These are phyloP conservation scores for Acromyrmex echinatior DNA, from an alignment of 1,140 invertebrate genomes.

Conservation along the genomic window DNA sequence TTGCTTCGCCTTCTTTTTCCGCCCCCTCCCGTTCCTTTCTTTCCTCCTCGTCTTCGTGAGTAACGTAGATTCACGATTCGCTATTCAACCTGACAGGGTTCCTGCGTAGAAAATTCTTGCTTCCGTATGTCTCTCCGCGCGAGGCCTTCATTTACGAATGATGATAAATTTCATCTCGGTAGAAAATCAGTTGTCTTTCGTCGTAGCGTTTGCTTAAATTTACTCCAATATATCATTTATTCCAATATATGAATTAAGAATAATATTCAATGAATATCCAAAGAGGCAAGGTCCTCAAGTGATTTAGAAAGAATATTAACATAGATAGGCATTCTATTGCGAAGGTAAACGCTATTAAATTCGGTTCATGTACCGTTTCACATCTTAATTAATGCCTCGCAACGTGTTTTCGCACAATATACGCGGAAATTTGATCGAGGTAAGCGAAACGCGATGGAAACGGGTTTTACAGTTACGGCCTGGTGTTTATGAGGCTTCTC, in stretches of 20 bases:
- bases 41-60: slow-evolving; percentile 32
- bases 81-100: slow-evolving; percentile 39
- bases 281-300: neutral
- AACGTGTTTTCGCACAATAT: slow-evolving; percentile 30
- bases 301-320: neutral
- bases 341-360: slow-evolving; percentile 25
- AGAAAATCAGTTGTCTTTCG: slow-evolving; percentile 13
- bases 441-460: slow-evolving; percentile 71
- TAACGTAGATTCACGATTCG: slow-evolving; percentile 58
- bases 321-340: neutral
- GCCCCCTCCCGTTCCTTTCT: slow-evolving; percentile 35
- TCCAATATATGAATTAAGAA: neutral
- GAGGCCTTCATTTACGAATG: slow-evolving; percentile 38
- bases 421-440: slow-evolving; percentile 44
- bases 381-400: slow-evolving; percentile 49
- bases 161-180: slow-evolving; percentile 37
- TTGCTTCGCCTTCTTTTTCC: slow-evolving; percentile 70
- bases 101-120: slow-evolving; percentile 43
- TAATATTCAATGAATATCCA: neutral
- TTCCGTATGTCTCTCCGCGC: slow-evolving; percentile 31
- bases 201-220: neutral
- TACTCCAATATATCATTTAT: neutral
- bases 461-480: slow-evolving; percentile 83
- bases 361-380: slow-evolving; percentile 12
- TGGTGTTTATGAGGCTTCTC: slow-evolving; percentile 78